phyloP scores from a whole-genome alignment of 2,888 invertebrate genomes.

The Furcula furcula region DNA sequence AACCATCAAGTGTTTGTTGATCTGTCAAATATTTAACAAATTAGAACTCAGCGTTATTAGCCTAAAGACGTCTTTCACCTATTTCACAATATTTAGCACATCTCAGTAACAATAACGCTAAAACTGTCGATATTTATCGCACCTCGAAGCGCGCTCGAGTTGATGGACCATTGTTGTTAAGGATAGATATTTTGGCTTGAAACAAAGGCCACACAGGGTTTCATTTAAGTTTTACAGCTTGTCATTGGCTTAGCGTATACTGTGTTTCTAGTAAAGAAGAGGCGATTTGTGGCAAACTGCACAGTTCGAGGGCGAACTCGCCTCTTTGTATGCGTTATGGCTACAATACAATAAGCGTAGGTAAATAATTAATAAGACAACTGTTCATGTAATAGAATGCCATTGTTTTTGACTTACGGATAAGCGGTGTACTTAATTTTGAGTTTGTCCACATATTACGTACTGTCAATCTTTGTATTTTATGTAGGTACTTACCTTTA shows the following conservation, averaged over 20 bases:
- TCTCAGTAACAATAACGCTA: neutral
- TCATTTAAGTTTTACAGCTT: slow-evolving; percentile 55
- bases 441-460: too few species aligned
- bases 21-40: too few species aligned
- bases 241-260: slow-evolving; percentile 36
- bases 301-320: slow-evolving; percentile 36
- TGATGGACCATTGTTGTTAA: slow-evolving; percentile 53
- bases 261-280: slow-evolving; percentile 34
- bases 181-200: slow-evolving; percentile 35
- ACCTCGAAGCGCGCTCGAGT: slow-evolving; percentile 14
- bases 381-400: slow-evolving; percentile 38
- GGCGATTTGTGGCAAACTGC: slow-evolving; percentile 52
- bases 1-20: neutral
- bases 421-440: neutral
- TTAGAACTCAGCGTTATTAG: too few species aligned
- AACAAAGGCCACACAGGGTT: slow-evolving; percentile 48
- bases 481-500: too few species aligned
- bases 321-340: slow-evolving; percentile 11
- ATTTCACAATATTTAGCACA: neutral
- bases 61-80: neutral
- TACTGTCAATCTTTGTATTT: too few species aligned
- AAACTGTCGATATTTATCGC: slow-evolving; percentile 21
- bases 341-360: slow-evolving; percentile 26
- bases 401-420: slow-evolving; percentile 30
- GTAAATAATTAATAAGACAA: slow-evolving; percentile 42